Evolutionary conservation across 2,888 invertebrate species (phyloP), one percentile per base, ranked within the genome.

Genomic region (Hydriomena furcata): DNA sequence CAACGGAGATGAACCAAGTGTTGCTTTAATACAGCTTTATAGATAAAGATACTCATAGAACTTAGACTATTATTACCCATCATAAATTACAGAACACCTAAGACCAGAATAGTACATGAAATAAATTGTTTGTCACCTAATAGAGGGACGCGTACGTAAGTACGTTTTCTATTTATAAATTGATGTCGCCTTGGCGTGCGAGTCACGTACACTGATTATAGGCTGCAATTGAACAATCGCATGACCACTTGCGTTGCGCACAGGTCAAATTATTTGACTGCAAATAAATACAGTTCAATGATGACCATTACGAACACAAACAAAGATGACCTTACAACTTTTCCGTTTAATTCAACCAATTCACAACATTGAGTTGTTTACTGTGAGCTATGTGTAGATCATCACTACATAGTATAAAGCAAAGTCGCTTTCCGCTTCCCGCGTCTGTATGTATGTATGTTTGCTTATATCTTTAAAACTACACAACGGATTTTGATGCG

Each of bases 321-420:
- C 40, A 35, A 23, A 0, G 7, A 25, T 10, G 30, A n/a, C 47
- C 47, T 40, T 41, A 11, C 17, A 17, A 17, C n/a, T n/a, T n/a
- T n/a, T n/a, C n/a, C n/a, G 11, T n/a, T 17, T 24, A 23, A 24
- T 41, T 30, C 41, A 41, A 30, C 35, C 40, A 41, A 40, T 41
- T 23, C 8, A 30, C n/a, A 36, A 5, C 10, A 37, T 32, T 32
- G 25, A 46, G 17, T 41, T 47, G 40, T 47, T 47, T 47, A 40
- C 28, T n/a, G n/a, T n/a, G n/a, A 6, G 11, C 24, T 6, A 20
- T 10, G 17, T 17, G 17, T 17, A 17, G 4, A n/a, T n/a, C n/a
- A n/a, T n/a, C n/a, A n/a, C n/a, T n/a, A n/a, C n/a, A n/a, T n/a
- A n/a, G n/a, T n/a, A n/a, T n/a, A n/a, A n/a, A n/a, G n/a, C n/a